Evolutionary conservation across 2,113 vertebrate species (phyloP).

Genomic region (Pterocles gutturalis): DNA sequence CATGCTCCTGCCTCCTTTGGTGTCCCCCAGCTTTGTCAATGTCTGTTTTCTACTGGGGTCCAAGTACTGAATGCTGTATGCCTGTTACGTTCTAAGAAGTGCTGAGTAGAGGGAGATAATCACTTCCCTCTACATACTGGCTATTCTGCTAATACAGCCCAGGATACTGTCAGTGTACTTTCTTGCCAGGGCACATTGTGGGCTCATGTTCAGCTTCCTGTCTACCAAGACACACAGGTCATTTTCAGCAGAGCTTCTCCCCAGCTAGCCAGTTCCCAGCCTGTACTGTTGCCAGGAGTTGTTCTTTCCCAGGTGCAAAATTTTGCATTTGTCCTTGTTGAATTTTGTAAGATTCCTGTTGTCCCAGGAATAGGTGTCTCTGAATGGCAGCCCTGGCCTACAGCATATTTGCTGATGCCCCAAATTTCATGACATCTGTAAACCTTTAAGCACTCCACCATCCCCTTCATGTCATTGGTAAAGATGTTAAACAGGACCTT

Average conservation of each 20-base stretch:
- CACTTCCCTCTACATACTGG: neutral
- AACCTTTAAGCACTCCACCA: neutral
- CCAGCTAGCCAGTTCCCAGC: neutral
- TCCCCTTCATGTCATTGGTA: neutral
- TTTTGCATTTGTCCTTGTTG: neutral
- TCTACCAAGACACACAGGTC: neutral
- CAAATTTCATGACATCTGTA: neutral
- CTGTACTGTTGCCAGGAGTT: neutral
- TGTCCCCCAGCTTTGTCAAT: neutral
- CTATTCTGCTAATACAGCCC: neutral
- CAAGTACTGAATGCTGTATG: neutral
- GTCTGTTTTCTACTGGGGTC: neutral
- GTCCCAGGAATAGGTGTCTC: neutral
- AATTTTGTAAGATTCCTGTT: neutral
- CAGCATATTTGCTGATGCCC: neutral
- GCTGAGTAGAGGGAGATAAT: neutral
- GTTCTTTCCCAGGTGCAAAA: neutral
- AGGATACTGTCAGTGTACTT: neutral
- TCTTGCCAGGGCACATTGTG: neutral
- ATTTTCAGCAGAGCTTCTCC: neutral
- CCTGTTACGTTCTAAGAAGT: neutral
- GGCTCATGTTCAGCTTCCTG: neutral
- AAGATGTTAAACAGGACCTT: neutral
- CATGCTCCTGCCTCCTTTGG: neutral
- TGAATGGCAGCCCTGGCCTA: neutral